A percentile compares a stretch with the other conserved stretches of the same genome.
These are phyloP conservation scores for Ranitomeya imitator DNA, from an alignment of 2,113 vertebrate species.

Conservation along the genomic window DNA sequence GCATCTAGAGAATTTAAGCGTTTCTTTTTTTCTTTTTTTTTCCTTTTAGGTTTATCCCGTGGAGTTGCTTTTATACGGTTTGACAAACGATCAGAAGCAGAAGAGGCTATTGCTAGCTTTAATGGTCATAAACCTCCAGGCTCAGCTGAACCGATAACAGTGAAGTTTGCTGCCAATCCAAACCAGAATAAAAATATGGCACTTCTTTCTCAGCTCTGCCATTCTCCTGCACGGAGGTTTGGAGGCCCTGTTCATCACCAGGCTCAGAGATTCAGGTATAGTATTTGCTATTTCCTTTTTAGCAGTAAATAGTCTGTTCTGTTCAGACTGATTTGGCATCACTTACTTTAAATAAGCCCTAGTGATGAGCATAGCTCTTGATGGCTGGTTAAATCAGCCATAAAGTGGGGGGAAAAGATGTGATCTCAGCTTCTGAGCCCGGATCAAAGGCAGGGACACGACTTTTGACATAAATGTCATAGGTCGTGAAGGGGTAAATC, in stretches of 20 bases:
- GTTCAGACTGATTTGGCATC: conserved; percentile 61
- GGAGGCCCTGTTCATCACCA: conserved; percentile 96
- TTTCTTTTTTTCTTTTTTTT: conserved; percentile 63
- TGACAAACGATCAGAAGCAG: conserved; percentile 94
- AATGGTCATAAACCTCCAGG: conserved; percentile 96
- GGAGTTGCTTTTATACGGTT: conserved; percentile 97
- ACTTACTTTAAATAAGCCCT: no score
- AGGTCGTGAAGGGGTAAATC: no score
- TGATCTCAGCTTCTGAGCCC: no score
- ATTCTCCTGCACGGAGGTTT: conserved; percentile 90
- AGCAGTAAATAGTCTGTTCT: not conserved
- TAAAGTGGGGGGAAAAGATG: no score
- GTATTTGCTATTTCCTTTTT: not conserved
- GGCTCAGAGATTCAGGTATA: conserved; percentile 95
- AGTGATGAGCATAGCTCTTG: no score
- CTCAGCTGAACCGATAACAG: conserved; percentile 90
- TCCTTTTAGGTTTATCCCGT: conserved; percentile 85
- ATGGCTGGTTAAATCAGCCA: no score
- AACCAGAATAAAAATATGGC: conserved; percentile 97
- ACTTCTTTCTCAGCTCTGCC: conserved; percentile 92
- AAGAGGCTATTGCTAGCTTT: conserved; percentile 94
- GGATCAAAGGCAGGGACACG: no score
- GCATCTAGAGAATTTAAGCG: no score
- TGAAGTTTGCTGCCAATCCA: conserved; percentile 96
- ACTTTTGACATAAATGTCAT: no score